Percentiles rank a stretch among this genome's conserved stretches.
Conservation (phyloP, 1,140 invertebrate species). For the Rhynchophorus ferrugineus region DNA sequence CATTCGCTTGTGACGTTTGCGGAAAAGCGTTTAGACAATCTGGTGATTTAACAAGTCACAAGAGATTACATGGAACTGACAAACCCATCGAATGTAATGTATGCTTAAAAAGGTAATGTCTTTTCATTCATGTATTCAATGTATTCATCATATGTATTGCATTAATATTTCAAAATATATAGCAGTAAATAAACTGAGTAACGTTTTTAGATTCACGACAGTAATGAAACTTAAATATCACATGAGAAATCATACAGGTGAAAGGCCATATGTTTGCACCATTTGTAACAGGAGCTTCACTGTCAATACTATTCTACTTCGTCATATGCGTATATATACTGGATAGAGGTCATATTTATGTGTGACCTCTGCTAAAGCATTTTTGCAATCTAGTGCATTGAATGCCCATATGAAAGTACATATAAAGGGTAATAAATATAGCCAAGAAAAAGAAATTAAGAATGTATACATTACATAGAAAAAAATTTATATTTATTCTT, state of each 20-base stretch:
- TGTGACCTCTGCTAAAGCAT: slow-evolving; percentile 46
- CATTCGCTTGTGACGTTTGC: slow-evolving; percentile 47
- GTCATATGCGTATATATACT: slow-evolving; percentile 47
- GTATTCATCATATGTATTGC: too few species aligned
- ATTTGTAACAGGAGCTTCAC: slow-evolving; percentile 53
- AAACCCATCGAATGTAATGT: slow-evolving; percentile 40
- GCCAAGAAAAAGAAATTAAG: slow-evolving; percentile 27
- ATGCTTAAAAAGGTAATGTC: slow-evolving; percentile 38
- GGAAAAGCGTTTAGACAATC: slow-evolving; percentile 42
- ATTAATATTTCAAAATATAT: neutral
- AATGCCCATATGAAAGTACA: slow-evolving; percentile 41
- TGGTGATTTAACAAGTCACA: slow-evolving; percentile 40
- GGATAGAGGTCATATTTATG: slow-evolving; percentile 54
- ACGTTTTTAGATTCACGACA: slow-evolving; percentile 41
- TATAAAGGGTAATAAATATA: slow-evolving; percentile 29
- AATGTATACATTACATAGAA: too few species aligned
- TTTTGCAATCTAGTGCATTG: slow-evolving; percentile 40
- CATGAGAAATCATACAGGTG: slow-evolving; percentile 54
- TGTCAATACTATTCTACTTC: slow-evolving; percentile 42
- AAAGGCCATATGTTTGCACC: slow-evolving; percentile 56
- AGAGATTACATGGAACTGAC: slow-evolving; percentile 39
- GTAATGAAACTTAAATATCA: slow-evolving; percentile 49
- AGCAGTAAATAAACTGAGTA: too few species aligned
- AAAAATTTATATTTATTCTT: too few species aligned
- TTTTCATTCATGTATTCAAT: too few species aligned